Percentiles rank a stretch among this genome's conserved stretches.
Conservation (phyloP, 2,888 invertebrate genomes). For the Tiliacea aurago region DNA sequence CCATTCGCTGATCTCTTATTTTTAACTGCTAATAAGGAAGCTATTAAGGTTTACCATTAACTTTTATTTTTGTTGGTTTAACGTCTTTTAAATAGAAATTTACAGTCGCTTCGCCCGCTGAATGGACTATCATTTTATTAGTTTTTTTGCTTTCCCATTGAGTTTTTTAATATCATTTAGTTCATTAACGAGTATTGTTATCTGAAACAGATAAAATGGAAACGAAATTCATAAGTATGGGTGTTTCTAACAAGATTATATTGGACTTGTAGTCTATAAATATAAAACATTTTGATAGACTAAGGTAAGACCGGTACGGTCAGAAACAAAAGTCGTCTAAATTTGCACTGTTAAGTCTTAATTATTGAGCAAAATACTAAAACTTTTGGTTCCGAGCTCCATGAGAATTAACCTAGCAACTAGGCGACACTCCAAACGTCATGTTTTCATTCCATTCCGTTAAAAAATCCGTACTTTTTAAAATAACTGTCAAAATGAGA, state of each 20-base stretch:
- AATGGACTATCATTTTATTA: slow-evolving; percentile 21
- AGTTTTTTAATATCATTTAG: slow-evolving; percentile 29
- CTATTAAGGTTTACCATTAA: slow-evolving; percentile 47
- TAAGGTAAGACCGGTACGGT: no score
- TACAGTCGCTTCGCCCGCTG: slow-evolving; percentile 28
- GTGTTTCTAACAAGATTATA: not conserved
- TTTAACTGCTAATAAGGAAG: slow-evolving; percentile 56
- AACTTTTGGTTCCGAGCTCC: no score
- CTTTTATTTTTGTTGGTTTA: slow-evolving; percentile 51
- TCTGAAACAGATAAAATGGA: slow-evolving; percentile 23
- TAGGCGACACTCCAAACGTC: no score
- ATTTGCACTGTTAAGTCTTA: no score
- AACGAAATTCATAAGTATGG: not conserved
- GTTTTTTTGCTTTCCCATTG: slow-evolving; percentile 39
- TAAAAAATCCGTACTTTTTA: no score
- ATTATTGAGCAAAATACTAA: no score
- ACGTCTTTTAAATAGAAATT: slow-evolving; percentile 52
- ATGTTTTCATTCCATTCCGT: no score
- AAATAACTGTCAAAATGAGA: no score
- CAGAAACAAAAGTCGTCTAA: no score
- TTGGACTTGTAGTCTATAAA: not conserved
- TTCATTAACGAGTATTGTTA: slow-evolving; percentile 35
- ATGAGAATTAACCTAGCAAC: no score
- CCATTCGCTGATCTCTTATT: slow-evolving; percentile 45
- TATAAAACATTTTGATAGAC: not conserved